phyloP scores from a whole-genome alignment of 64 coral and sea anemone genomes.

The Dendronephthya gigantea region DNA sequence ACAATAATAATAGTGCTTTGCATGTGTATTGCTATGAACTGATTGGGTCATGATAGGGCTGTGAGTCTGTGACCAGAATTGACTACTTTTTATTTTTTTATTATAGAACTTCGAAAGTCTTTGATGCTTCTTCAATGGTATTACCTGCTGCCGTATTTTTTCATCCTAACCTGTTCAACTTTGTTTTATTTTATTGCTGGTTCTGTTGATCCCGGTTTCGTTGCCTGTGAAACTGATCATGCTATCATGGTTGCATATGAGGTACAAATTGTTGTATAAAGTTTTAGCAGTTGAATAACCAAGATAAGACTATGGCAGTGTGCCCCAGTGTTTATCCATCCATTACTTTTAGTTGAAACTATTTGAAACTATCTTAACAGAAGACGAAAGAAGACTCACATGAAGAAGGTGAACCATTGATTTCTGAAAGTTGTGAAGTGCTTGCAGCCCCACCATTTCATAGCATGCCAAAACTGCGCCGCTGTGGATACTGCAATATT shows the following conservation, averaged over 20 bases:
- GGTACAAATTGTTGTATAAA: neutral
- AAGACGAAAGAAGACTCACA: neutral
- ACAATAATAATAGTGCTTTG: too few relatives aligned
- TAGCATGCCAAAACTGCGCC: slow-evolving; percentile 52
- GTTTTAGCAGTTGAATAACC: too few relatives aligned
- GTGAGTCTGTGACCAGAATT: too few relatives aligned
- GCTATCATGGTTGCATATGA: neutral
- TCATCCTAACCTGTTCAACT: neutral
- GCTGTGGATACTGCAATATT: slow-evolving; percentile 89
- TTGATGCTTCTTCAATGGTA: neutral
- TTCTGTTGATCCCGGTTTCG: neutral
- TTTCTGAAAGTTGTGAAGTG: slow-evolving; percentile 69
- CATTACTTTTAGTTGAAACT: neutral
- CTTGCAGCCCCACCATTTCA: slow-evolving; percentile 76
- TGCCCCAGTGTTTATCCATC: neutral
- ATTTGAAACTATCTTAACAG: neutral
- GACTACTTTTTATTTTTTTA: neutral
- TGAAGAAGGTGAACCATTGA: neutral
- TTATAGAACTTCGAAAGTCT: neutral
- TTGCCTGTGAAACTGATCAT: neutral
- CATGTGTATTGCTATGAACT: too few relatives aligned
- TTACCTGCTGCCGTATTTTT: neutral
- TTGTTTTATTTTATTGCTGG: slow-evolving; percentile 13
- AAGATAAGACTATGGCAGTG: too few relatives aligned
- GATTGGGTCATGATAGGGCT: too few relatives aligned